phyloP scores from a whole-genome alignment of 1,140 invertebrate genomes.

The Hyposmocoma kahamanoa region DNA sequence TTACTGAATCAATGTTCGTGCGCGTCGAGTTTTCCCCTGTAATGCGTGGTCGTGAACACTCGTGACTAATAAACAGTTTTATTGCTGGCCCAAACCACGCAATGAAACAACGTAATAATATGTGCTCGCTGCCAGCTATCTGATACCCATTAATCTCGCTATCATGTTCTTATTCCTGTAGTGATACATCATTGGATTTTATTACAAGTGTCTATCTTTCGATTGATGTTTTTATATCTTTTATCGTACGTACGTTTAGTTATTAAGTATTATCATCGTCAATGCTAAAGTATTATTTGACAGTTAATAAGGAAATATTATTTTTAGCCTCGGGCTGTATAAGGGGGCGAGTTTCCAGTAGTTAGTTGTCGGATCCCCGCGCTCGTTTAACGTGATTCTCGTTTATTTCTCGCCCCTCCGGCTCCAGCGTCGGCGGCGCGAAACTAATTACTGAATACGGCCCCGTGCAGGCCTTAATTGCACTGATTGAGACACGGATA shows the following conservation, averaged over 20 bases:
- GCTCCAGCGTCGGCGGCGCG: conserved; percentile 31
- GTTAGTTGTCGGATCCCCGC: conserved; percentile 2
- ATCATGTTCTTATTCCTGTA: conserved; percentile 16
- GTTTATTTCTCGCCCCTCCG: conserved; percentile 38
- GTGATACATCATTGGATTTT: conserved; percentile 8
- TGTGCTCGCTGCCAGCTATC: conserved; percentile 20
- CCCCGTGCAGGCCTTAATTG: conserved; percentile 54
- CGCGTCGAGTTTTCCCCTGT: conserved; percentile 24
- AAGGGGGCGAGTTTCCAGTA: neutral
- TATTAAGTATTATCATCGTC: neutral
- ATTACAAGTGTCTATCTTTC: conserved; percentile 1
- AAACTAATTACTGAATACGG: conserved; percentile 60
- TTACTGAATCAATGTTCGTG: conserved; percentile 23
- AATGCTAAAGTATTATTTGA: neutral
- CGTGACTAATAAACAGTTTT: conserved; percentile 35
- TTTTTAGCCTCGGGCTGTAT: neutral
- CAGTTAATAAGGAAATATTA: neutral
- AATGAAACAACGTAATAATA: conserved; percentile 27
- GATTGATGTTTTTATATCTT: conserved; percentile 2
- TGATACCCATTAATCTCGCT: conserved; percentile 24
- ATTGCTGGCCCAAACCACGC: conserved; percentile 25
- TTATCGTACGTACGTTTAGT: conserved; percentile 1
- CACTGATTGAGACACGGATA: conserved; percentile 70
- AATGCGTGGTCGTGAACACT: conserved; percentile 30
- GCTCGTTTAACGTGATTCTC: conserved; percentile 19